Evolutionary conservation across 2,797 vertebrate species (phyloP).

Genomic region (Protosalanx chinensis): DNA sequence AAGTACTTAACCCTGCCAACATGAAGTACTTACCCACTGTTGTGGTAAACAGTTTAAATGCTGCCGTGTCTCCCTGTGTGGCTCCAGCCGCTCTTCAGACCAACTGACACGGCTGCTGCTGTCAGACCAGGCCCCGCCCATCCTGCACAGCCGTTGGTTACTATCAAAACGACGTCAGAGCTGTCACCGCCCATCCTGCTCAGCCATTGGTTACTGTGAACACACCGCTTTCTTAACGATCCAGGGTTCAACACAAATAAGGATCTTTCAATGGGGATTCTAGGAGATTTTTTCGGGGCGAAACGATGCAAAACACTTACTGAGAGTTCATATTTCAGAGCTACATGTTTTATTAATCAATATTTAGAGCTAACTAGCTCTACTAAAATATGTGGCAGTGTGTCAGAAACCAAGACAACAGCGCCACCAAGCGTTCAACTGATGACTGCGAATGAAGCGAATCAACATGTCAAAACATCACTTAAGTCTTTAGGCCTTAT

Average conservation of each 20-base stretch:
- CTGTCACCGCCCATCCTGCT: neutral
- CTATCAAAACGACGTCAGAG: no score
- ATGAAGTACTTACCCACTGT: neutral
- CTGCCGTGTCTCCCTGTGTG: neutral
- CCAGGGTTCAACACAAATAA: no score
- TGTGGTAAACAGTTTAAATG: neutral
- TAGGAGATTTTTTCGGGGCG: neutral
- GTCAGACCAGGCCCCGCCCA: neutral
- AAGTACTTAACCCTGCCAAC: no score
- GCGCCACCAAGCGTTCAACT: neutral
- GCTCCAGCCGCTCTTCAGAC: no score
- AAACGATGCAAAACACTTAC: neutral
- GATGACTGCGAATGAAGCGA: neutral
- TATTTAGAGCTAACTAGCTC: neutral
- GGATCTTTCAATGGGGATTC: neutral
- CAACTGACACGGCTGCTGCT: no score
- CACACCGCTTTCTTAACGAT: neutral
- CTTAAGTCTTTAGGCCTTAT: no score
- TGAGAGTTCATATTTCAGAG: neutral
- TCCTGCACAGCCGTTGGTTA: no score
- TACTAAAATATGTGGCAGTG: neutral
- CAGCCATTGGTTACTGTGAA: slow-evolving; percentile 24
- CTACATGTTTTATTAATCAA: neutral
- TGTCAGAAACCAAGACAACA: neutral
- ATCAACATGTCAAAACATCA: no score